Base-by-base conservation (phyloP, 35 echinoderm and acorn worm genomes). In the Hemicentrotus pulcherrimus region DNA sequence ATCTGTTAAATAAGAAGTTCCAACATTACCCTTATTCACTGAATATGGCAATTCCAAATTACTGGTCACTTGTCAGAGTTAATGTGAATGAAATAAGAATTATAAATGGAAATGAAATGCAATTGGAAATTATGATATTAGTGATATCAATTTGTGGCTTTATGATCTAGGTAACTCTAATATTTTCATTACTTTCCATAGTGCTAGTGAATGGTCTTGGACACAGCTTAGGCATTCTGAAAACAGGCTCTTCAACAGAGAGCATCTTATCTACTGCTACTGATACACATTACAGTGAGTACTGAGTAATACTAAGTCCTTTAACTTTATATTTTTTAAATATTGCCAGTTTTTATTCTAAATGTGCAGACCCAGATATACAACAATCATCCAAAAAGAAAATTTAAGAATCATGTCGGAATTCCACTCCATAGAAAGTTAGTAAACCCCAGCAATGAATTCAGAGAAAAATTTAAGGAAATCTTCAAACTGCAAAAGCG, bases 181-280 rank as follows among this genome's bases (percentile, higher is more conserved):
- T 35, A 33, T 47, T 35, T 45, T 45, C 88, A 90, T 90, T 41
- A 9, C 31, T 86, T 46, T 47, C 22, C 90, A 52, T 48, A 99
- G 98, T 96, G 91, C 59, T 97, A 88, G 95, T 99, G 70, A 99
- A 55, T 96, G 96, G 98, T 86, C 96, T 99, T 50, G 96, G 97
- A 16, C 94, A 97, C 35, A 94, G 94, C 32, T 85, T 99, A 41
- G 96, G 96, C n/a, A 95, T 88, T 88, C 92, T 85, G 19, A 96
- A 94, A 61, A 92, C 89, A 45, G 90, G 91, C 41, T 61, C 95
- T 0, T 90, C 88, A 90, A 90, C 46, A 24, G 88, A 90, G 32
- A 90, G 32, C 46, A 33, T 90, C 46, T 24, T 45, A 33, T 90
- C 88, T 18, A 90, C 88, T 35, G 88, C 88, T 18, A 90, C 88